Evolutionary conservation across 1,140 invertebrate species (phyloP), one percentile per base, ranked within the genome.

Genomic region (Cecropterus lyciades): DNA sequence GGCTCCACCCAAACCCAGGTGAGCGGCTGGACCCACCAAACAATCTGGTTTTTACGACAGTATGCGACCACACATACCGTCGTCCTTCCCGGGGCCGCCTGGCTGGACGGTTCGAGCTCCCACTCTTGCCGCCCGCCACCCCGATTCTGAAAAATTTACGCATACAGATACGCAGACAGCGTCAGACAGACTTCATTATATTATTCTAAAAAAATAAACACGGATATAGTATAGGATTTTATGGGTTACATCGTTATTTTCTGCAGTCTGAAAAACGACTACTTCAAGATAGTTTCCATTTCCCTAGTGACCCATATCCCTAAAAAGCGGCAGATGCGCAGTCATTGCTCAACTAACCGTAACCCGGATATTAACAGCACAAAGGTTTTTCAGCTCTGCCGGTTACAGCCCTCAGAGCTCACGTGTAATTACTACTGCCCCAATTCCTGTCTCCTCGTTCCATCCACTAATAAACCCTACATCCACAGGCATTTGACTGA

Each of bases 391-490:
- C 69, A 83, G 73, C 77, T 74, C 69, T 67, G 49, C 49, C 73
- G 73, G 67, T 45, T 73, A 49, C 67, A 70, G 62, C 74, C 70
- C 67, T 69, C 63, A 69, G 63, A 69, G 73, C 53, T 56, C 53
- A 56, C 37, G 53, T 69, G 73, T 83, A 82, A 83, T 80, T 82
- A 75, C 80, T 78, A 69, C 75, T 80, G 81, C 76, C 80, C 83
- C 69, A 82, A 81, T 83, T 85, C 72, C 76, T 75, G 56, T 55
- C 57, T 68, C 30, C 66, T 43, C 43, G 59, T 42, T 48, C 11
- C 14, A 48, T 40, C 59, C 20, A 42, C 17, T 48, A 16, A 15
- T 51, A 13, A 56, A 13, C 53, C 53, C 53, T 56, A 15, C 45
- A 46, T 46, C 27, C 27, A 56, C 30, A 30, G 45, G 45, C 42